Percentiles rank a stretch among this genome's conserved stretches.
phyloP scores from a whole-genome alignment of 2,888 invertebrate species.

The Theodoxus fluviatilis region DNA sequence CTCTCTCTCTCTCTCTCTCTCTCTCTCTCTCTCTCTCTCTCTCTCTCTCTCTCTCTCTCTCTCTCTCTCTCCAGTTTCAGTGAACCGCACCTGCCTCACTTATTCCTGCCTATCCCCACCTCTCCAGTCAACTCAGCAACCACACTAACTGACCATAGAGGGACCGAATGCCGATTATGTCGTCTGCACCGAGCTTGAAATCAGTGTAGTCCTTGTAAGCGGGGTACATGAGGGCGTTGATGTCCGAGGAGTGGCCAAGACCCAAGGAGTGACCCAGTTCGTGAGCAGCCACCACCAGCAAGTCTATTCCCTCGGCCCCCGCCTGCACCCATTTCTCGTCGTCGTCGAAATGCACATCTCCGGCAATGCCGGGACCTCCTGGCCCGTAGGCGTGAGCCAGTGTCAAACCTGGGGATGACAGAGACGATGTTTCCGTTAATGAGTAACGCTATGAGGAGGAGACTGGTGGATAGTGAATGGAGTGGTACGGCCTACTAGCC shows the following conservation, averaged over 20 bases:
- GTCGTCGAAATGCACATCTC: constrained; percentile 61
- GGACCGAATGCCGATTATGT: constrained; percentile 54
- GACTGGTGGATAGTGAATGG: no score
- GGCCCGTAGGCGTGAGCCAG: constrained; percentile 60
- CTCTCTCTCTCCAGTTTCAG: background rate
- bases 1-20: background rate
- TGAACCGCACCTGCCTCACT: background rate
- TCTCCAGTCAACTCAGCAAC: background rate
- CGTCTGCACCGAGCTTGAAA: constrained; percentile 50
- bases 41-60: background rate
- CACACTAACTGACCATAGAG: constrained; percentile 50
- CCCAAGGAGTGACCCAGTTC: constrained; percentile 64
- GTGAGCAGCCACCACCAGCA: constrained; percentile 59
- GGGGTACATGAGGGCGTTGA: constrained; percentile 59
- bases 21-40: background rate
- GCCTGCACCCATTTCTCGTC: constrained; percentile 58
- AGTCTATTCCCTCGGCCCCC: constrained; percentile 39
- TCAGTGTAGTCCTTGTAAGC: constrained; percentile 48
- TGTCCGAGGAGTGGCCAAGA: constrained; percentile 55
- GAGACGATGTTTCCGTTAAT: no score
- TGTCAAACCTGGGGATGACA: constrained; percentile 36
- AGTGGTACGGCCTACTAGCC: no score
- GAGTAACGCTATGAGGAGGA: no score
- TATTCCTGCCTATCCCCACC: no score
- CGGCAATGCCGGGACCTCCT: constrained; percentile 36